phyloP scores from a whole-genome alignment of 2,113 vertebrate species.

The Kryptolebias marmoratus region DNA sequence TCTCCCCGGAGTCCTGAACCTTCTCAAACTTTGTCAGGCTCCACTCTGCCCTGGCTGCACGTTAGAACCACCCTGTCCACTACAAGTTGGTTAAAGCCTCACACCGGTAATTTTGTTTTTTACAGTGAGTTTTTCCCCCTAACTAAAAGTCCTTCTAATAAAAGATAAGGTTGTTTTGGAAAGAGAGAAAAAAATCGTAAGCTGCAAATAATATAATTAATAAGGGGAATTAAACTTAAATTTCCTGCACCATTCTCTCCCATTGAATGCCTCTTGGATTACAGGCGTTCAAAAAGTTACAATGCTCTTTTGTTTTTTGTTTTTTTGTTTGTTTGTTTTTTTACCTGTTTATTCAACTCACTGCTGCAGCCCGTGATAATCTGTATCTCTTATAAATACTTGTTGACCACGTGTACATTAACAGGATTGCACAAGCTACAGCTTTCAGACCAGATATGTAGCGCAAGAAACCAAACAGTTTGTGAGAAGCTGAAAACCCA shows the following conservation, averaged over 20 bases:
- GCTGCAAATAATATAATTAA: neutral
- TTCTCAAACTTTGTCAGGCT: slow-evolving; percentile 46
- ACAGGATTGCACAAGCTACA: too few relatives aligned
- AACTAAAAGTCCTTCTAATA: neutral
- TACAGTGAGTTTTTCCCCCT: too few relatives aligned
- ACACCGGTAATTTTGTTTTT: too few relatives aligned
- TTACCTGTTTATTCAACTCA: neutral
- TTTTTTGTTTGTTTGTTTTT: neutral
- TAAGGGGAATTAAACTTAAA: neutral
- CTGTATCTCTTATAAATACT: too few relatives aligned
- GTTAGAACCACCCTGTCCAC: neutral
- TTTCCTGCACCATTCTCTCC: neutral
- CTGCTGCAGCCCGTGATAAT: too few relatives aligned
- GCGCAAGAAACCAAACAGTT: too few relatives aligned
- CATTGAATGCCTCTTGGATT: neutral
- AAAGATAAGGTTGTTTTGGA: neutral
- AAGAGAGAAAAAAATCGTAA: neutral
- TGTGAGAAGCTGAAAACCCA: too few relatives aligned
- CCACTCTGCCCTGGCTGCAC: slow-evolving; percentile 9
- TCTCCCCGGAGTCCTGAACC: slow-evolving; percentile 52
- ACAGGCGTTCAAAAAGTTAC: neutral
- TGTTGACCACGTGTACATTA: too few relatives aligned
- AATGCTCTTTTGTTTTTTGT: neutral
- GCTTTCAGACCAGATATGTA: too few relatives aligned
- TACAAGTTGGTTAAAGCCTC: too few relatives aligned